Percentiles rank a stretch among this genome's conserved stretches.
These are phyloP conservation scores for Rhinopomastus cyanomelas DNA, from an alignment of 2,113 vertebrate species.

Conservation along the genomic window DNA sequence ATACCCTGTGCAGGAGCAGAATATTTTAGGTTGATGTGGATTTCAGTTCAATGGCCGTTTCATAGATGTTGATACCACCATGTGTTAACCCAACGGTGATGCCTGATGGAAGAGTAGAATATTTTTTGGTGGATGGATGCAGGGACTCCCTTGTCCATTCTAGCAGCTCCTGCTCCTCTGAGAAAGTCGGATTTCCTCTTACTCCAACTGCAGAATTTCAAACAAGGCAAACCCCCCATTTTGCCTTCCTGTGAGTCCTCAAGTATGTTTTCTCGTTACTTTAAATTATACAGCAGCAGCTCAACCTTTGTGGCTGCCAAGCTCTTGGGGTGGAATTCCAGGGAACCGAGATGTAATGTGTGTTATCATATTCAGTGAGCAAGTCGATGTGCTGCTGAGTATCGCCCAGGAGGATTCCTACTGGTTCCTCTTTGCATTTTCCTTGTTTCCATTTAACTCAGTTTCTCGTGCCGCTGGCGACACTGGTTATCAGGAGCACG, in stretches of 20 bases:
- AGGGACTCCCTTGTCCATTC: not conserved
- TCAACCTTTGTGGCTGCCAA: slow-evolving; percentile 3
- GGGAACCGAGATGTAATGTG: slow-evolving; percentile 26
- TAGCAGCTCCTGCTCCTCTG: not conserved
- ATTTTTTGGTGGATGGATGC: not conserved
- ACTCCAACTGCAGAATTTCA: not conserved
- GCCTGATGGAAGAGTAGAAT: not conserved
- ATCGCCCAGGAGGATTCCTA: not conserved
- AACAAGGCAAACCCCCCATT: not conserved
- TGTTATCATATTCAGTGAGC: slow-evolving; percentile 17
- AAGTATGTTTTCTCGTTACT: not conserved
- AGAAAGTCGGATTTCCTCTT: not conserved
- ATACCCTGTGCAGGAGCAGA: no score
- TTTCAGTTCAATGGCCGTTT: not conserved
- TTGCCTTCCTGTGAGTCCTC: not conserved
- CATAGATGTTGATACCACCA: not conserved
- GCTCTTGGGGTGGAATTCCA: slow-evolving; percentile 38
- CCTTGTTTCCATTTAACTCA: not conserved
- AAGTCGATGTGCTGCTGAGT: slow-evolving; percentile 22
- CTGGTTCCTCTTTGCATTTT: not conserved
- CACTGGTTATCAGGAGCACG: not conserved
- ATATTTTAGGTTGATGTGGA: no score
- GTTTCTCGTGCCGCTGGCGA: not conserved
- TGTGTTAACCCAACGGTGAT: not conserved
- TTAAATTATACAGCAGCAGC: not conserved